Base-by-base conservation (phyloP, 2,113 vertebrate species). In the Leucopsar rothschildi region DNA sequence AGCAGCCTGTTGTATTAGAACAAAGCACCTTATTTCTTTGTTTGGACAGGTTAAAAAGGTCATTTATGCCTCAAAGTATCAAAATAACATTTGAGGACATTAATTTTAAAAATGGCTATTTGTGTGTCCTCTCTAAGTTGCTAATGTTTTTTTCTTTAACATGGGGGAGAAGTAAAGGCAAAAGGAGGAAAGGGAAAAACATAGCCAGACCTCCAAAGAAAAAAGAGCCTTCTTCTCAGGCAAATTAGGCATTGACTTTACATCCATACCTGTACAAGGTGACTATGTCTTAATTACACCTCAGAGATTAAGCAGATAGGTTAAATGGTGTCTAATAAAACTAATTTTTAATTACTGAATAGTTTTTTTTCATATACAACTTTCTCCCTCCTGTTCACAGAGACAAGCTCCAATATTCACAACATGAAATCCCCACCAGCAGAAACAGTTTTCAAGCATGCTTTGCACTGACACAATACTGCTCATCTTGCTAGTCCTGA, bases 11-110 rank as follows among this genome's bases (percentile, higher is more conserved):
- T 97, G 69, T 97, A 97, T 95, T 88, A 97, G 90, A 98, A 98
- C 93, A 97, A 98, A 97, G 93, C 86, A 97, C 95, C 94, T 97
- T 97, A 90, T 96, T 98, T 97, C 92, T 98, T 98, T 98, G 95
- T 96, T 97, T 97, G 86, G 83, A 87, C 92, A 96, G 76, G 94
- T 95, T 94, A 97, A 94, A 98, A 98, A 98, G 98, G 97, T 97
- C 97, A 97, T 90, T 97, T 97, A 97, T 96, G 97, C 96, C 97
- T 97, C 96, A 97, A 97, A 98, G 97, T 96, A 97, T 96, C 96
- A 97, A 97, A 97, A 98, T 97, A 98, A 97, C 97, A 98, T 97
- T 98, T 98, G 94, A 98, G 95, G 94, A 97, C 95, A 96, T 94
- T 90, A 97, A 97, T 97, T 98, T 98, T 96, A 97, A 97, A 98